Evolutionary conservation across 2,797 vertebrate genomes (phyloP).

Genomic region (Parauchenoglanis punctatus): DNA sequence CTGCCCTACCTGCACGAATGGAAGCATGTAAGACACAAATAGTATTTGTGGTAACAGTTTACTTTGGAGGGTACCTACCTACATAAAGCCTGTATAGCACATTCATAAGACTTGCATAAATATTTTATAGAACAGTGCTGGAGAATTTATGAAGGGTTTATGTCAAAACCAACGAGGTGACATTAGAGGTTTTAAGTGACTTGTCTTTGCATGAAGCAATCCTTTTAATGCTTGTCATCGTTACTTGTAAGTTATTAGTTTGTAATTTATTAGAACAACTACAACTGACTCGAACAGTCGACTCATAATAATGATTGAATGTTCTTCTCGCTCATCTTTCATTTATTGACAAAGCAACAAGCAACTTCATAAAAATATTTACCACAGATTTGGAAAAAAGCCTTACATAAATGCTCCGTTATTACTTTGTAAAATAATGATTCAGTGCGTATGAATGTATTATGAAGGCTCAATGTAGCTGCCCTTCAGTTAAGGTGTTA

Average conservation of each 20-base stretch:
- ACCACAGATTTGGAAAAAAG: not conserved
- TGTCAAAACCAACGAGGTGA: not conserved
- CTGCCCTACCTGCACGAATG: conserved; percentile 97
- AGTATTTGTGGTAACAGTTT: not conserved
- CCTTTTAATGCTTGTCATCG: no score
- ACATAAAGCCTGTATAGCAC: not conserved
- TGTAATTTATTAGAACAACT: not conserved
- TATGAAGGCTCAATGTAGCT: not conserved
- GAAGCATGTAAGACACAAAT: conserved; percentile 88
- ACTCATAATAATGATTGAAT: not conserved
- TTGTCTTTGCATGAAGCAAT: not conserved
- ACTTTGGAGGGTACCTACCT: not conserved
- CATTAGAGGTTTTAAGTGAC: not conserved
- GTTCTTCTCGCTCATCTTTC: not conserved
- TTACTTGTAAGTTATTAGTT: not conserved
- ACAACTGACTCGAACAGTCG: not conserved
- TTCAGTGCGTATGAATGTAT: not conserved
- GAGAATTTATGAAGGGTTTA: not conserved
- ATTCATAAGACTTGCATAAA: not conserved
- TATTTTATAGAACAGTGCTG: not conserved
- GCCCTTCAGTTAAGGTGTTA: not conserved
- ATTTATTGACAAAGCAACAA: not conserved
- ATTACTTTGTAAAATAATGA: not conserved
- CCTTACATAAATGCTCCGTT: not conserved
- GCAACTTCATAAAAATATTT: not conserved